Evolutionary conservation across 2,797 vertebrate genomes (phyloP).

Genomic region (Passerculus sandwichensis): DNA sequence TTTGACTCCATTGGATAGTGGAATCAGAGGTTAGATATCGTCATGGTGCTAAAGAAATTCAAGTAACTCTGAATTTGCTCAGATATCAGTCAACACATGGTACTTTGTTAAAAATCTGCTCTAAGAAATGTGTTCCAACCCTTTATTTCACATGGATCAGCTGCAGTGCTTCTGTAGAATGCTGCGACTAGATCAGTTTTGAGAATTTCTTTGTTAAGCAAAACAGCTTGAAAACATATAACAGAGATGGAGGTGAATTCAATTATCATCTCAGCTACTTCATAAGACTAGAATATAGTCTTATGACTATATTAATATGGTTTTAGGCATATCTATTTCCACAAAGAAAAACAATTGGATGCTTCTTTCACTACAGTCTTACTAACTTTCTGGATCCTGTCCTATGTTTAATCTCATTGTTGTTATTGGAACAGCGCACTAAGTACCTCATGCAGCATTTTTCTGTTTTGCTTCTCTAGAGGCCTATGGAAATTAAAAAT

Average conservation of each 20-base stretch:
- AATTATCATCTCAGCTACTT: not conserved
- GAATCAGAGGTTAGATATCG: not conserved
- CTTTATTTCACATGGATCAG: not conserved
- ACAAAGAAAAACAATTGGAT: not conserved
- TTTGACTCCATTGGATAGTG: not conserved
- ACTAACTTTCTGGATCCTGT: not conserved
- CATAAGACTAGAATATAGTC: not conserved
- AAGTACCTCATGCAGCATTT: not conserved
- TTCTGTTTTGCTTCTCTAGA: not conserved
- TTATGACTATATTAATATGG: not conserved
- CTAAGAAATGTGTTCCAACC: not conserved
- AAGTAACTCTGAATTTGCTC: not conserved
- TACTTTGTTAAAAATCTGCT: not conserved
- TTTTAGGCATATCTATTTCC: conserved; percentile 6
- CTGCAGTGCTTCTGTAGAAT: not conserved
- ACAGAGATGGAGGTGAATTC: not conserved
- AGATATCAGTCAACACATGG: not conserved
- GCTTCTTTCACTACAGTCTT: not conserved
- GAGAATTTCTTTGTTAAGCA: not conserved
- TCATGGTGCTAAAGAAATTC: not conserved
- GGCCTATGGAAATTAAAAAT: not conserved
- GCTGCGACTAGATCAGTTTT: not conserved
- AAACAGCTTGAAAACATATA: not conserved
- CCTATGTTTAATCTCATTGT: not conserved
- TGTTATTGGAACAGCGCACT: not conserved